These are phyloP conservation scores for Epistrophe grossulariae DNA, from an alignment of 2,888 invertebrate species.

Conservation along the genomic window DNA sequence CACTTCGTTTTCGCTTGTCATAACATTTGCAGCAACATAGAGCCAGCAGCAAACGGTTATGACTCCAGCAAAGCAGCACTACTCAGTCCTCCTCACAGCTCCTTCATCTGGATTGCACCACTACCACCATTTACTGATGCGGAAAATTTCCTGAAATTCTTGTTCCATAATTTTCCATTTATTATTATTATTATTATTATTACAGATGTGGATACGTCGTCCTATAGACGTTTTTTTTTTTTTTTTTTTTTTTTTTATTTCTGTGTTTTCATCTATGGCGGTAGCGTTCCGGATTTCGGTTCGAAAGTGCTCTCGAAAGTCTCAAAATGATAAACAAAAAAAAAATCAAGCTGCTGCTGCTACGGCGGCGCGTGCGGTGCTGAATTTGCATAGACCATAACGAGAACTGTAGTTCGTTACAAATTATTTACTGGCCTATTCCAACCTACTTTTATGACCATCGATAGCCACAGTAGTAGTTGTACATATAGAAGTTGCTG, in stretches of 20 bases:
- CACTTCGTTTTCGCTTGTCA: constrained; percentile 83
- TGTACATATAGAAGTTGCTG: constrained; percentile 7
- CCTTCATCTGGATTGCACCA: constrained; percentile 55
- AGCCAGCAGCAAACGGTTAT: constrained; percentile 61
- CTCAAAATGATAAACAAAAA: constrained; percentile 1
- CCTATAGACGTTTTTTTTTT: constrained; percentile 11
- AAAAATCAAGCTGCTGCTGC: constrained; percentile 22
- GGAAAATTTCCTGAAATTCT: constrained; percentile 77
- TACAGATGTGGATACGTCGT: constrained; percentile 35
- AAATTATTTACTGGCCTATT: constrained; percentile 53
- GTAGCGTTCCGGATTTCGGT: constrained; percentile 58
- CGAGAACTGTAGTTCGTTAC: constrained; percentile 54
- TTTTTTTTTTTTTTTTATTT: constrained; percentile 21
- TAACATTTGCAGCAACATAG: constrained; percentile 77
- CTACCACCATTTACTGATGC: constrained; percentile 63
- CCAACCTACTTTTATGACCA: constrained; percentile 44
- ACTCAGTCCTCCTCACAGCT: constrained; percentile 18
- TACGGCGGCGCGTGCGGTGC: constrained; percentile 67
- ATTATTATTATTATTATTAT: constrained; percentile 72
- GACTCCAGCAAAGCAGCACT: constrained; percentile 13
- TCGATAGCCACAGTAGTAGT: constrained; percentile 24
- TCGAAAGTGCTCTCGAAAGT: constrained; percentile 66
- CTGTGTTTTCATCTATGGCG: constrained; percentile 26
- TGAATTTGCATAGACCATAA: constrained; percentile 72
- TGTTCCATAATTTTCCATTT: constrained; percentile 75